These are phyloP conservation scores for Drosophila guanche DNA, from an alignment of 1,140 invertebrate genomes.

Conservation along the genomic window DNA sequence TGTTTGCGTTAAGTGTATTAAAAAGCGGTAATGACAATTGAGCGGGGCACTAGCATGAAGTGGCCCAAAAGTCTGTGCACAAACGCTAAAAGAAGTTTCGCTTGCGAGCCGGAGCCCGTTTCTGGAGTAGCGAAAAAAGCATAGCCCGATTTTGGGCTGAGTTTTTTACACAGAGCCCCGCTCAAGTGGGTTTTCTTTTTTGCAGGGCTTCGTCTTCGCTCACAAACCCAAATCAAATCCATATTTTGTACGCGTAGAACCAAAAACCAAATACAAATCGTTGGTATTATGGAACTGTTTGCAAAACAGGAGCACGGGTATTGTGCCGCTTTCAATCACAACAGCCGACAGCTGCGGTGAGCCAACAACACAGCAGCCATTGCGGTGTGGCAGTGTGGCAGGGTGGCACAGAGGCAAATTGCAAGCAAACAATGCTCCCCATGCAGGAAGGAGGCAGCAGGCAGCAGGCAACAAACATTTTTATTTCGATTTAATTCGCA, in stretches of 20 bases:
- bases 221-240: conserved; percentile 8
- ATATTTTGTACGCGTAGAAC: background rate
- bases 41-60: too few species aligned
- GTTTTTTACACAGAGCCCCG: background rate
- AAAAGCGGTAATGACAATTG: too few species aligned
- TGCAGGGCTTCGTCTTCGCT: background rate
- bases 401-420: conserved; percentile 4
- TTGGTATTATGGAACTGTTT: conserved; percentile 35
- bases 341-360: conserved; percentile 66
- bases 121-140: background rate
- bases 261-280: conserved; percentile 51
- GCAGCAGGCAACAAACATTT: conserved; percentile 16
- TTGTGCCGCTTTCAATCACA: conserved; percentile 52
- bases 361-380: conserved; percentile 15
- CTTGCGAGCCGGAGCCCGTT: conserved; percentile 7
- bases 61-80: background rate
- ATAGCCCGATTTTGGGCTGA: conserved; percentile 47
- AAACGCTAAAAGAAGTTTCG: background rate
- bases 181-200: background rate
- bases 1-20: too few species aligned
- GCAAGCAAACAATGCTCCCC: conserved; percentile 43
- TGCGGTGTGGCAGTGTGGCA: background rate
- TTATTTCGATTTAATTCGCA: conserved; percentile 55
- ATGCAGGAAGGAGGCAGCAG: conserved; percentile 18
- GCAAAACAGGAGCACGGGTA: conserved; percentile 21